Evolutionary conservation across 2,797 vertebrate species (phyloP), one percentile per base, ranked within the genome.

Genomic region (Rhadinocentrus ornatus): DNA sequence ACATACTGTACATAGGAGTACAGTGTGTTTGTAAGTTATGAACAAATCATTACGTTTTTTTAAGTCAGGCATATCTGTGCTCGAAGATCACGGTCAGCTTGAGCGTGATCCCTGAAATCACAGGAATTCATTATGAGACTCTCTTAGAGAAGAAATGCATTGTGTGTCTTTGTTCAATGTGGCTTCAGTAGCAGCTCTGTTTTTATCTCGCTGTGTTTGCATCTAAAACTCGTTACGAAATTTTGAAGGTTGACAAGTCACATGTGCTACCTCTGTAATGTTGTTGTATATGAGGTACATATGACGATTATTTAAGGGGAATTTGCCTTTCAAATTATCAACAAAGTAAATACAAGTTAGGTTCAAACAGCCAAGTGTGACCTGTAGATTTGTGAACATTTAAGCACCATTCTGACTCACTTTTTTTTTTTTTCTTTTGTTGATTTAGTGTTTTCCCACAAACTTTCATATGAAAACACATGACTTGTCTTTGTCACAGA

Each of bases 181-280:
- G 82, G 89, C 91, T 84, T 86, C 57, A 26, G 55, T 74, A 84
- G 90, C 88, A 88, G 86, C 88, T 89, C 87, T 91, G 84, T 90
- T 93, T 87, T 88, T 76, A 77, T 77, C 55, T 63, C 69, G 76
- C 15, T 56, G 82, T 75, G 27, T 91, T 80, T 69, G 77, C 87
- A 81, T 81, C 31, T 62, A 41, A 86, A 71, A 59, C 66, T 83
- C 75, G 73, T 73, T 62, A 46, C 37, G n/a, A 53, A 62, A 62
- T 46, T 61, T 31, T 73, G 34, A 85, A 64, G 53, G 66, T 24
- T 48, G 71, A 76, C 64, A 62, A 69, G 81, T 70, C 37, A 41
- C 44, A 46, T 66, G 62, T 77, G 74, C 81, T 67, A 57, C 67
- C 61, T 75, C 26, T 82, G 13, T 77, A 57, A 64, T 77, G 67